A percentile compares a stretch with the other conserved stretches of the same genome.
Evolutionary conservation across 2,888 invertebrate species (phyloP).

Genomic region (Tromatobia lineatoria): DNA sequence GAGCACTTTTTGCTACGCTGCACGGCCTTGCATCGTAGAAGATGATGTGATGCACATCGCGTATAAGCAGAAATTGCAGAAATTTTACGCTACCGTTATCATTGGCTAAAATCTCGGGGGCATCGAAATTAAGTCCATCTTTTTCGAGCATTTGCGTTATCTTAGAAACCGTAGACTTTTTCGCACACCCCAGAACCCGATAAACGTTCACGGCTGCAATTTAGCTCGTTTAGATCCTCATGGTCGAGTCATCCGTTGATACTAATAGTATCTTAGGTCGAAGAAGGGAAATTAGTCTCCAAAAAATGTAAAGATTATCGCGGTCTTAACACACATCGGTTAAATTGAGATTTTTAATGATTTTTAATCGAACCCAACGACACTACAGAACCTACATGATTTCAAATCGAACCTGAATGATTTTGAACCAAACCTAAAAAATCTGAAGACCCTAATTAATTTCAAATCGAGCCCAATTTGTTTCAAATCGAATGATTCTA

Average conservation of each 20-base stretch:
- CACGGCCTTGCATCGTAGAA: constrained; percentile 83
- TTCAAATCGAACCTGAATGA: too few species aligned
- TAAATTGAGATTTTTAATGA: too few species aligned
- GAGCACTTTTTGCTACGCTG: constrained; percentile 81
- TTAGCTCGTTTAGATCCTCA: constrained; percentile 3
- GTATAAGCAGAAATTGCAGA: constrained; percentile 3
- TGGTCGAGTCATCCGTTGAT: neutral
- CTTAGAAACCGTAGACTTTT: constrained; percentile 31
- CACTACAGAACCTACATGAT: too few species aligned
- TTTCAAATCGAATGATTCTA: too few species aligned
- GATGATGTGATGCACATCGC: constrained; percentile 42
- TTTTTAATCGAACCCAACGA: too few species aligned
- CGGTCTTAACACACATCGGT: neutral
- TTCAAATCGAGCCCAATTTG: too few species aligned
- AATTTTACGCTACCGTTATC: constrained; percentile 14
- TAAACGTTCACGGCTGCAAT: constrained; percentile 18
- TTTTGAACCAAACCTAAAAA: too few species aligned
- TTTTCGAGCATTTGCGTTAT: constrained; percentile 29
- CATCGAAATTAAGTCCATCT: constrained; percentile 25
- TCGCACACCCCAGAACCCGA: constrained; percentile 29
- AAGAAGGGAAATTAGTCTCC: neutral
- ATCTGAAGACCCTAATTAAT: too few species aligned
- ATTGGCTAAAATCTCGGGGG: neutral
- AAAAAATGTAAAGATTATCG: neutral
- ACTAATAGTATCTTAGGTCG: neutral